Percentiles rank a stretch among this genome's conserved stretches.
phyloP scores from a whole-genome alignment of 2,888 invertebrate genomes.

The Dynastes hyllus region DNA sequence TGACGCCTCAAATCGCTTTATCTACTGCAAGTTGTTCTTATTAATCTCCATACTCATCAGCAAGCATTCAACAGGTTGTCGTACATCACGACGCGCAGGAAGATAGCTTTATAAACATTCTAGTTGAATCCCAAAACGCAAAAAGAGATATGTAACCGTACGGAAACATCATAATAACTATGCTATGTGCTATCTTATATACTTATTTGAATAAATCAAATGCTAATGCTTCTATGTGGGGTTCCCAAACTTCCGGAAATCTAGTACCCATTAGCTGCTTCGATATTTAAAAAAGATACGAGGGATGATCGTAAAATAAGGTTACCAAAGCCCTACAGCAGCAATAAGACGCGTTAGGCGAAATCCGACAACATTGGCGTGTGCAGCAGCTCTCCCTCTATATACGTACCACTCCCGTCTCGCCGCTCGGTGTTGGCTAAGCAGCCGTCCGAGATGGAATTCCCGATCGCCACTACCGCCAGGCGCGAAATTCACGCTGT shows the following conservation, averaged over 20 bases:
- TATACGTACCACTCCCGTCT: too few species aligned
- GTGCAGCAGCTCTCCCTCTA: too few species aligned
- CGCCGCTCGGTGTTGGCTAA: too few species aligned
- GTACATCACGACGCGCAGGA: neutral
- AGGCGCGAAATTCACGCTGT: too few species aligned
- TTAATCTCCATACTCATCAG: neutral
- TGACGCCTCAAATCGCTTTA: slow-evolving; percentile 23
- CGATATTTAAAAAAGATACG: too few species aligned
- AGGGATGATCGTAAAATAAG: too few species aligned
- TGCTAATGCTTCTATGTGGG: neutral
- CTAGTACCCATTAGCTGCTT: neutral
- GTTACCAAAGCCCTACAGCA: too few species aligned
- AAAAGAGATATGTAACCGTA: neutral
- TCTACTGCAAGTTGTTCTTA: slow-evolving; percentile 17
- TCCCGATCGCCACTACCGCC: too few species aligned
- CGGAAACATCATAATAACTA: neutral
- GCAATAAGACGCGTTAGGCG: too few species aligned
- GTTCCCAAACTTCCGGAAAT: neutral
- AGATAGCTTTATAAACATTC: neutral
- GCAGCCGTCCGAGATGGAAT: too few species aligned
- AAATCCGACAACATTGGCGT: too few species aligned
- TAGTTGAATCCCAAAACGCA: neutral
- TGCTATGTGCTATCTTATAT: neutral
- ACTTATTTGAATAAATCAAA: neutral
- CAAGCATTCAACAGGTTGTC: neutral